Conservation (phyloP, 2,113 vertebrate species). For the Trochalopteron elliotii region DNA sequence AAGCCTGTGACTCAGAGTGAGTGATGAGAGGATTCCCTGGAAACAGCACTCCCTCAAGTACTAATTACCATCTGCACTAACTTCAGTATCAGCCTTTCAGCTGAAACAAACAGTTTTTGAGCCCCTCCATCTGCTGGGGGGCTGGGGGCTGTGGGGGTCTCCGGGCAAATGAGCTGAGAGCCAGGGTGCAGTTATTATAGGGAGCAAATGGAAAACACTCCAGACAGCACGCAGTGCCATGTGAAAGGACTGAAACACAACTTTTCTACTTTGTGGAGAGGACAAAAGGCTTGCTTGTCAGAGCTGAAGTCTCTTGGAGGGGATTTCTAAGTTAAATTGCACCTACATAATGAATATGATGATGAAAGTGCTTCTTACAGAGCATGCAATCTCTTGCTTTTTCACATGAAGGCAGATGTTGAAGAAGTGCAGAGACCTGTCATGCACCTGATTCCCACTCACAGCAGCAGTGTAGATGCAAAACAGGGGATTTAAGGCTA, state of each 20-base stretch:
- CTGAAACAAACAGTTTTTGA: background rate
- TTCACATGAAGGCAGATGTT: background rate
- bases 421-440: background rate
- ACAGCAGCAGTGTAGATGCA: background rate
- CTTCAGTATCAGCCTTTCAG: background rate
- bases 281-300: background rate
- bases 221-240: fast-evolving
- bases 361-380: background rate
- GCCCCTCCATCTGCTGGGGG: background rate
- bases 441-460: background rate
- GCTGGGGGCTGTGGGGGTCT: background rate
- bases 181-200: fast-evolving
- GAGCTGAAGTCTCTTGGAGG: background rate
- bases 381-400: background rate
- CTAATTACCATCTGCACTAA: slow-evolving; percentile 23
- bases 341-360: background rate
- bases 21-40: slow-evolving; percentile 32
- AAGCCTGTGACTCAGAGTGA: background rate
- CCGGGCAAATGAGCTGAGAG: background rate
- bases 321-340: background rate
- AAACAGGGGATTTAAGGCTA: background rate
- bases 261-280: background rate
- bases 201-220: background rate
- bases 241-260: background rate
- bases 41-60: background rate